Evolutionary conservation across 92 coral and sea anemone genomes (phyloP), one percentile per base, ranked within the genome.

Genomic region (Pocillopora meandrina): DNA sequence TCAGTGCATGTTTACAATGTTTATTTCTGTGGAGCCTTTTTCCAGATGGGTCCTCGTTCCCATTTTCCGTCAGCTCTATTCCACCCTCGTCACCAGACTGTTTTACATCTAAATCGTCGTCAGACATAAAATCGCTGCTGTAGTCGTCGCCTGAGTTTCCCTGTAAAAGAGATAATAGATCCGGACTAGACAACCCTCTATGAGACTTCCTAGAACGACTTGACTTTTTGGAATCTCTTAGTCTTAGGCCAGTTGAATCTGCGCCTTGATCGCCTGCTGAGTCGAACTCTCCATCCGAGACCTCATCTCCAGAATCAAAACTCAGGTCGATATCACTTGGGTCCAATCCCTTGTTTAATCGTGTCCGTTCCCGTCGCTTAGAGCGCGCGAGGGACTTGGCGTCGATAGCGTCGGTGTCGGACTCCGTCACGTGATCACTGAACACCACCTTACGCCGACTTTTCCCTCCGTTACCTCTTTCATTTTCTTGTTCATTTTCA

Each of bases 1-100:
- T 72, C 12, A 88, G 86, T 0, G 86, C 60, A 76, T 93, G 98
- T 86, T 81, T 89, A 81, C 98, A 93, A 77, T 93, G 85, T 61
- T 84, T 91, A 77, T 82, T 82, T 72, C 71, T 59, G 49, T 82
- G 79, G 61, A 31, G 12, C 68, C 13, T 52, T 58, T n/a, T 82
- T n/a, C 68, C 84, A 33, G 55, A 34, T 65, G 77, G 36, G 23
- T 34, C 8, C 77, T 75, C 33, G 56, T 65, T 67, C 21, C 36
- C 80, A 57, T 1, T 57, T 47, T 26, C 87, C 23, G 56, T 21
- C 57, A 63, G 47, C 1, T 20, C 64, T 21, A 14, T 62, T 17
- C 12, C 68, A 20, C n/a, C 58, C 79, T 61, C 72, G 49, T 82
- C 71, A 12, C 60, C 77, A 16, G 65, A 19, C 21, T 20, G 26